Evolutionary conservation across 1,140 invertebrate species (phyloP), one percentile per base, ranked within the genome.

Genomic region (Cylas formicarius): DNA sequence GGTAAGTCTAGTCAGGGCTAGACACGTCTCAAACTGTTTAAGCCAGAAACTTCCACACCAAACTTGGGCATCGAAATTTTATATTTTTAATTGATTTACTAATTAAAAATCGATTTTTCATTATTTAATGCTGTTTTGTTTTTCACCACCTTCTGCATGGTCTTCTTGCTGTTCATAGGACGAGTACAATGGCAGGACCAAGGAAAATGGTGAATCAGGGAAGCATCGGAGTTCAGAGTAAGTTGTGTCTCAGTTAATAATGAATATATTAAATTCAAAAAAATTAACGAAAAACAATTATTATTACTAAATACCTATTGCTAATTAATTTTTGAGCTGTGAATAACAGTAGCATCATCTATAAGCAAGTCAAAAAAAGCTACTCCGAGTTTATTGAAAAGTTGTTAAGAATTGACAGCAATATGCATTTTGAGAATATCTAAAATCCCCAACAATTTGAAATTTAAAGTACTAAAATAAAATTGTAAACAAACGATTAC

Each of bases 131-230:
- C 60, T 32, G 41, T 63, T 46, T 50, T 63, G 59, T 65, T 66
- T 64, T 63, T 50, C 45, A 45, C 48, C 51, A 35, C 52, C 8
- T 53, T 56, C 57, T 57, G 57, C 53, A 44, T 49, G 56, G 54
- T 67, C 70, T 72, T 73, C 71, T 72, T 75, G 73, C 72, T 76
- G 72, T 76, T 76, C 72, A 68, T 74, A 77, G 75, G 74, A 77
- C 63, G 73, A 75, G 63, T 67, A 67, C 61, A 71, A 72, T 67
- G 72, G 72, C 54, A 72, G 70, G 60, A 55, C 64, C 47, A 75
- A 69, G 63, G 75, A 77, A 61, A 77, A 77, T 70, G 74, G 74
- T 45, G 70, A 61, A 7, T 58, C 67, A 10, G 45, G 48, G 38
- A 72, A 68, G 47, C 66, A 71, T 34, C 68, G 69, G 58, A 61